These are phyloP conservation scores for Callyntrura sp. DNA, from an alignment of 2,888 invertebrate genomes.

Conservation along the genomic window DNA sequence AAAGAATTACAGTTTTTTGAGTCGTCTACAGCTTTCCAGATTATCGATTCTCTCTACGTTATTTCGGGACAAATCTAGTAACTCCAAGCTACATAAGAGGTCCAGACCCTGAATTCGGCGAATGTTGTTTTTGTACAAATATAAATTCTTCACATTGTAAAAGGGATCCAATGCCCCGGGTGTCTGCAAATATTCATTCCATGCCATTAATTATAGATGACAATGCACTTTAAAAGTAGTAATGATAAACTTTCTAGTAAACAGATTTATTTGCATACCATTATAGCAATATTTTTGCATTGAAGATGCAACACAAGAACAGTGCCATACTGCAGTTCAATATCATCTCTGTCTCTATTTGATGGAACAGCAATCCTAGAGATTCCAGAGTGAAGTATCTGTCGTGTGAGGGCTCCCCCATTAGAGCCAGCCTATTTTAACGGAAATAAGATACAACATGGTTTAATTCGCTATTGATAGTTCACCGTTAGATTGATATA, in stretches of 20 bases:
- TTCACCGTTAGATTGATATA: too few species aligned
- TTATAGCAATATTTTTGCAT: constrained; percentile 87
- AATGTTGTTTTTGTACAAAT: constrained; percentile 91
- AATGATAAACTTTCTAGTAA: too few species aligned
- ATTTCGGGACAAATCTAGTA: constrained; percentile 88
- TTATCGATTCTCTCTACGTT: constrained; percentile 87
- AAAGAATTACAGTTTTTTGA: constrained; percentile 90
- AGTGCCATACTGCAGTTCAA: constrained; percentile 83
- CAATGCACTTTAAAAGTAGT: too few species aligned
- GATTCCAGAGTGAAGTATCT: constrained; percentile 78
- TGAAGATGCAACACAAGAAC: constrained; percentile 87
- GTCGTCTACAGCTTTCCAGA: constrained; percentile 87
- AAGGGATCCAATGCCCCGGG: constrained; percentile 84
- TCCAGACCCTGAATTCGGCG: constrained; percentile 90
- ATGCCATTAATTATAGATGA: too few species aligned
- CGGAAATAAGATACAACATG: too few species aligned
- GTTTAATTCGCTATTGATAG: too few species aligned
- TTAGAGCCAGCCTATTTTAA: background rate
- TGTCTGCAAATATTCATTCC: constrained; percentile 35
- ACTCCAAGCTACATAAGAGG: constrained; percentile 88
- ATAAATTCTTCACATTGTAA: constrained; percentile 88
- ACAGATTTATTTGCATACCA: too few species aligned
- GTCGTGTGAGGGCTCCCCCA: constrained; percentile 69
- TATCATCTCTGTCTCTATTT: constrained; percentile 64
- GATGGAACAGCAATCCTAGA: constrained; percentile 75